Conservation (phyloP, 2,113 vertebrate species). For the Okapia johnstoni region DNA sequence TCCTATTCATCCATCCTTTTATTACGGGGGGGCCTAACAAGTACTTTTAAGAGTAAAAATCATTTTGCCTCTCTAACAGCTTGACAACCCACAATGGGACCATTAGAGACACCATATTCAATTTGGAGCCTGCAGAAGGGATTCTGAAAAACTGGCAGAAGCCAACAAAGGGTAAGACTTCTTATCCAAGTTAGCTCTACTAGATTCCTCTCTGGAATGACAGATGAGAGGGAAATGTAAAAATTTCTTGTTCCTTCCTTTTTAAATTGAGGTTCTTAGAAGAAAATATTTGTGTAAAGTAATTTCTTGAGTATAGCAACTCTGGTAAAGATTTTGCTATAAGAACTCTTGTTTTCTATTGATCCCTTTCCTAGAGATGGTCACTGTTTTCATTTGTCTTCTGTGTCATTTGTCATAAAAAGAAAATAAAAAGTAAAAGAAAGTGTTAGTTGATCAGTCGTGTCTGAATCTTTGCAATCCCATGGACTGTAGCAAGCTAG, state of each 20-base stretch:
- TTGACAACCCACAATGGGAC: neutral
- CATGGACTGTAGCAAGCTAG: neutral
- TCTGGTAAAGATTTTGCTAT: neutral
- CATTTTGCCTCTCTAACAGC: neutral
- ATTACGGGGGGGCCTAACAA: neutral
- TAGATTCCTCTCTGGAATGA: neutral
- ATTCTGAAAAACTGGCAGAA: neutral
- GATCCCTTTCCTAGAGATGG: neutral
- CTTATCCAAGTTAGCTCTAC: neutral
- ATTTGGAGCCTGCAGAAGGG: neutral
- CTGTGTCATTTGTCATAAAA: neutral
- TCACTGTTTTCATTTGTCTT: neutral
- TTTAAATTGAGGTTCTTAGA: neutral
- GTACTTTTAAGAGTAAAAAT: neutral
- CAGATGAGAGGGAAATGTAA: neutral
- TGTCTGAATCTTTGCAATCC: neutral
- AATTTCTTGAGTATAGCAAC: neutral
- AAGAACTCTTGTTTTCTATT: neutral
- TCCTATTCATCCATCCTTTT: neutral
- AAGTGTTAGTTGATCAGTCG: neutral
- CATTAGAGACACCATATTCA: neutral
- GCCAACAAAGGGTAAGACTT: neutral
- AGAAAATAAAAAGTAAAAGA: neutral
- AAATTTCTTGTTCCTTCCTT: neutral
- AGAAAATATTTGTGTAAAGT: neutral